A percentile compares a stretch with the other conserved stretches of the same genome.
These are phyloP conservation scores for Blennius ocellaris DNA, from an alignment of 2,113 vertebrate genomes.

Conservation along the genomic window DNA sequence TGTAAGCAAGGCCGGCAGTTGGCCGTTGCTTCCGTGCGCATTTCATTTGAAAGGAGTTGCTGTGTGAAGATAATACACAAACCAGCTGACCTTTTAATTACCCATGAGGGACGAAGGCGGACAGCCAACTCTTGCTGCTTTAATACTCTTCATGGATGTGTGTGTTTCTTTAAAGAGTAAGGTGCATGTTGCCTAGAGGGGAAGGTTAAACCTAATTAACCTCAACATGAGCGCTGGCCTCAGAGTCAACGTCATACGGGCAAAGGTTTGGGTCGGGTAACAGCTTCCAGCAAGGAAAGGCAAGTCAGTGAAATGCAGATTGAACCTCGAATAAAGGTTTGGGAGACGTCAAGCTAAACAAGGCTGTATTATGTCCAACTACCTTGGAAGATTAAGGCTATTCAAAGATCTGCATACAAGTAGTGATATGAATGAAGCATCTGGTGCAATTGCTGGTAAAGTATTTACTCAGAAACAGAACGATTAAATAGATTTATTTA, in stretches of 20 bases:
- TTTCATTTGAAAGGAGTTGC: conserved; percentile 36
- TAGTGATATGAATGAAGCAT: conserved; percentile 46
- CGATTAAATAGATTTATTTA: conserved; percentile 77
- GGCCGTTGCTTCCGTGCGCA: conserved; percentile 27
- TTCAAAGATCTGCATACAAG: conserved; percentile 37
- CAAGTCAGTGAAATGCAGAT: background rate
- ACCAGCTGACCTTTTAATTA: conserved; percentile 57
- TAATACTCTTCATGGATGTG: conserved; percentile 32
- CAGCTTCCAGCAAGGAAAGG: background rate
- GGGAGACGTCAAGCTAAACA: background rate
- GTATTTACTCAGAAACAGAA: conserved; percentile 69
- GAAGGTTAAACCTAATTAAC: conserved; percentile 51
- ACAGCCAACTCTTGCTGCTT: conserved; percentile 47
- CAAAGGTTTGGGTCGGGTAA: conserved; percentile 28
- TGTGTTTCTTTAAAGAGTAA: conserved; percentile 19
- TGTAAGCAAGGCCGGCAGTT: conserved; percentile 35
- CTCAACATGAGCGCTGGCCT: conserved; percentile 44
- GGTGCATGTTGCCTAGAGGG: conserved; percentile 32
- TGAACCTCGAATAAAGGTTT: conserved; percentile 21
- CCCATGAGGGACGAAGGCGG: conserved; percentile 23
- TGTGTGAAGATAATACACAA: conserved; percentile 33
- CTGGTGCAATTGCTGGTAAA: conserved; percentile 59
- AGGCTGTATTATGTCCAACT: conserved; percentile 3
- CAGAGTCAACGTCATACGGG: conserved; percentile 28
- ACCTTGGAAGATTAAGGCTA: conserved; percentile 2